Evolutionary conservation across 2,113 vertebrate genomes (phyloP), one percentile per base, ranked within the genome.

Genomic region (Vimba vimba): DNA sequence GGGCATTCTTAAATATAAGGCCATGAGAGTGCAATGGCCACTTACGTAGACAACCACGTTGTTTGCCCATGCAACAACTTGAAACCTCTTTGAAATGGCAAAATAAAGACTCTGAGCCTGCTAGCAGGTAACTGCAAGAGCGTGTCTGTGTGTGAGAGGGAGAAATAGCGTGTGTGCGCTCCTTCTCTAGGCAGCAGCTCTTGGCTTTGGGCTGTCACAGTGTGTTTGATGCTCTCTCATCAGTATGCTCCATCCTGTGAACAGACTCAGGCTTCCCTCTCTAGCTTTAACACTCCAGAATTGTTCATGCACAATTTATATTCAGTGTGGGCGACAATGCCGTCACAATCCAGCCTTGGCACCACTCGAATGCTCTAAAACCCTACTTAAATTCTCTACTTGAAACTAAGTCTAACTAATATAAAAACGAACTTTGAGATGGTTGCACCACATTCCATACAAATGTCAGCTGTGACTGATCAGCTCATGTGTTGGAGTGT

Each of bases 221-320:
- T 59, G 47, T 47, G 77, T 88, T 86, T 84, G 78, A 74, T 80
- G 85, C 85, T 76, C 79, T 84, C 69, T 76, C 82, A 33, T 82
- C 88, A 89, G 77, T 45, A 55, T 80, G 62, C 45, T 36, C 77
- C 71, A 73, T 86, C 52, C 85, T 71, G 83, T 69, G 83, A 84
- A 64, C 79, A 82, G 39, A 78, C 71, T 69, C 50, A 4, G 21
- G n/a, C 76, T 75, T 82, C 33, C 55, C 77, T 85, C 76, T 84
- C 69, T 83, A 64, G 64, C 66, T 82, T 79, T 85, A 79, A 84
- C n/a, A 79, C 86, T 82, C 23, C 47, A 83, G 82, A 85, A 78
- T 33, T 60, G 82, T 85, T 82, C 62, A 85, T 87, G 73, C 62
- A 83, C 85, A 78, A 87, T 85, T 85, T 79, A 89, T 79, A 68